Evolutionary conservation across 2,113 vertebrate genomes (phyloP).

Genomic region (Lepisosteus osseus): DNA sequence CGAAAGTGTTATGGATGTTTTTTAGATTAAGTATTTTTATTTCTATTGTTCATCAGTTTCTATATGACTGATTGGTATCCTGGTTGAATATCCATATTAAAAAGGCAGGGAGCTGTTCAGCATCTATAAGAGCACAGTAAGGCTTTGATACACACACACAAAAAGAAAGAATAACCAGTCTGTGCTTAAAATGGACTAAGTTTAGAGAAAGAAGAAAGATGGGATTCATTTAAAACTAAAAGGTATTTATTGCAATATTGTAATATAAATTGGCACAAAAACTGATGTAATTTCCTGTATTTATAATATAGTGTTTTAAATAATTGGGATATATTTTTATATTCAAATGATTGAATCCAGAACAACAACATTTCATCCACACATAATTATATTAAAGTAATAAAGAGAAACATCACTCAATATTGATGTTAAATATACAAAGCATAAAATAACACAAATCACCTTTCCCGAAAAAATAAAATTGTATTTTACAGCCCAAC

Average conservation of each 20-base stretch:
- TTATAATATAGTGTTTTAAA: neutral
- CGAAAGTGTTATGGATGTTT: constrained; percentile 8
- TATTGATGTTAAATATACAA: too few relatives aligned
- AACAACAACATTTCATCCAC: too few relatives aligned
- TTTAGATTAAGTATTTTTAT: constrained; percentile 8
- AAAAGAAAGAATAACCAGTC: neutral
- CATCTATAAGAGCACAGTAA: neutral
- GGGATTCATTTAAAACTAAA: constrained; percentile 15
- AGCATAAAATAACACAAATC: too few relatives aligned
- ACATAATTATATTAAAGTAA: too few relatives aligned
- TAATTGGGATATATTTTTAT: too few relatives aligned
- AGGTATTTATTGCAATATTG: neutral
- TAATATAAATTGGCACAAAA: constrained; percentile 2
- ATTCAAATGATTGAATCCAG: too few relatives aligned
- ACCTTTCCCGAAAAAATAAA: too few relatives aligned
- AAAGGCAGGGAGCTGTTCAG: neutral
- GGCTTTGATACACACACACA: constrained; percentile 16
- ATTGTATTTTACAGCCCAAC: too few relatives aligned
- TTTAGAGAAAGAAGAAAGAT: constrained; percentile 9
- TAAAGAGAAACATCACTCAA: too few relatives aligned
- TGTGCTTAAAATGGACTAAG: neutral
- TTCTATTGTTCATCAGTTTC: constrained; percentile 17
- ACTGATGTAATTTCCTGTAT: neutral
- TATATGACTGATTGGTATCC: constrained; percentile 25
- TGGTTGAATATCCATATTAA: constrained; percentile 19